Base-by-base conservation (phyloP, 2,797 vertebrate species). In the Eutrigla gurnardus region DNA sequence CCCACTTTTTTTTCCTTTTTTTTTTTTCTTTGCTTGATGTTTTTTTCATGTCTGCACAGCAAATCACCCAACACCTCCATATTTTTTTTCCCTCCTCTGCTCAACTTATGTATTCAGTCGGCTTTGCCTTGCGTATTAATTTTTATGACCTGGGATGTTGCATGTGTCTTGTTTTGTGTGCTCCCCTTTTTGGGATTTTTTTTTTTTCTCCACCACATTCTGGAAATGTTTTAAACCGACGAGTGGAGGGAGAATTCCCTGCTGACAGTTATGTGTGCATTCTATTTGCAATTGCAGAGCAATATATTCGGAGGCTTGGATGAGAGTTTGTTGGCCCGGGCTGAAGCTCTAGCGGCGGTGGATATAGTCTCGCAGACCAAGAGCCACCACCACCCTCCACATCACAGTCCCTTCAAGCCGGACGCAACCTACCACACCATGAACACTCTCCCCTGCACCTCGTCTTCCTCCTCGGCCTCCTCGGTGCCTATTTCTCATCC, bases 221-320 rank as follows among this genome's bases (percentile, higher is more conserved):
- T 95, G 95, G 95, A 96, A 94, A 96, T 96, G 96, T 96, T 95
- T 95, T 96, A 96, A 96, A 95, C 93, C 94, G 94, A 93, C 92
- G 92, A 92, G 94, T 93, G 95, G 94, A 91, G 93, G 90, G 93
- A 93, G 93, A 96, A 95, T 95, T 97, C 95, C 95, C 95, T 91
- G 93, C 95, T 97, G 97, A 96, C 96, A 96, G 96, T 93, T 96
- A 99, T 98, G 97, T 97, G 97, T 95, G 96, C 97, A 95, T 98
- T 98, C 96, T 98, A 96, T 96, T 98, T 98, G 96, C 97, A 96
- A 97, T 97, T 98, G 95, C 97, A 99, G 98, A 98, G 98, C 97
- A 99, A 99, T 96, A 99, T 99, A 97, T 99, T 99, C 96, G 98
- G 97, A 86, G 97, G 98, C 93, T 96, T 99, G 96, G 98, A 99